Evolutionary conservation across 2,113 vertebrate species (phyloP).

Genomic region (Rhynchomys soricoides): DNA sequence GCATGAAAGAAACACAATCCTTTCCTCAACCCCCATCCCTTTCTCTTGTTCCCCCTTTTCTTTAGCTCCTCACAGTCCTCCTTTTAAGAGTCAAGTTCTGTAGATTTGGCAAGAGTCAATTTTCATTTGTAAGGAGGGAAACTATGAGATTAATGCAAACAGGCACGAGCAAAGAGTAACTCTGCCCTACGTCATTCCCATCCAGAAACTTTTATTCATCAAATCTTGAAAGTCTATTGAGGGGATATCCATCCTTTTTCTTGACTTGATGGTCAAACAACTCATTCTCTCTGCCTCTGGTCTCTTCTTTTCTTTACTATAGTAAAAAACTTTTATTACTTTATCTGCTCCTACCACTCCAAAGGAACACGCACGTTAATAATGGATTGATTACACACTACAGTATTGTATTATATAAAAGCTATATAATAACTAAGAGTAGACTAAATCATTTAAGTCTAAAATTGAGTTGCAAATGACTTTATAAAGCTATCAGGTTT

Average conservation of each 20-base stretch:
- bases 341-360: not conserved
- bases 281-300: not conserved
- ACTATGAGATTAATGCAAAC: not conserved
- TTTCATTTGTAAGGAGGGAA: not conserved
- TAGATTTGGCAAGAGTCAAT: not conserved
- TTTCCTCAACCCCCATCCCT: not conserved
- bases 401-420: not conserved
- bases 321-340: constrained; percentile 42
- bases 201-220: not conserved
- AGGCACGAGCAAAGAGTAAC: not conserved
- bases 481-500: not conserved
- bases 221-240: not conserved
- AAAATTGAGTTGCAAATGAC: not conserved
- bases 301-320: constrained; percentile 33
- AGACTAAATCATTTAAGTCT: constrained; percentile 21
- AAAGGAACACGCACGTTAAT: not conserved
- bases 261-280: not conserved
- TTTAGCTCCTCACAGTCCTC: not conserved
- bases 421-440: not conserved
- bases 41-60: not conserved
- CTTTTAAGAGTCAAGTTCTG: not conserved
- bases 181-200: not conserved
- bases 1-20: not conserved
- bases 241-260: not conserved
- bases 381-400: not conserved